These are phyloP conservation scores for Henricia sp. DNA, from an alignment of 53 echinoderm and acorn worm genomes.

Conservation along the genomic window DNA sequence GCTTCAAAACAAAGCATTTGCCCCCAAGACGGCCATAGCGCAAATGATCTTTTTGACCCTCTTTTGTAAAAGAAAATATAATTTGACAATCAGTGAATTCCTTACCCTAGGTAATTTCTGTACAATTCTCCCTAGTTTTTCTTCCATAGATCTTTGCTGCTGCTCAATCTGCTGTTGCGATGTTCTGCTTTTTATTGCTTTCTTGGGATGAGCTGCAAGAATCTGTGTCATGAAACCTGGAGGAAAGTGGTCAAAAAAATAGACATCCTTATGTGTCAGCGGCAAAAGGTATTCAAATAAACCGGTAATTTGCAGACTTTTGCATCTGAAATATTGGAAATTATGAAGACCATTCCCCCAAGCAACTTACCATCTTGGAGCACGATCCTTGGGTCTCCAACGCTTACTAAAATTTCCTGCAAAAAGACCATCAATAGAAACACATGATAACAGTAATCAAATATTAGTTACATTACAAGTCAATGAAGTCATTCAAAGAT, in stretches of 20 bases:
- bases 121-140: not conserved
- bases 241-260: not conserved
- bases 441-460: no score
- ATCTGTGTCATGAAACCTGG: constrained; percentile 51
- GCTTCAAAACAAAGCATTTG: no score
- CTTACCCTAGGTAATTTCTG: constrained; percentile 45
- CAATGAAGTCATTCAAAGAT: no score
- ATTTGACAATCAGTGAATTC: not conserved
- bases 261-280: not conserved
- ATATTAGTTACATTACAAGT: not conserved
- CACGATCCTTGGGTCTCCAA: constrained; percentile 43
- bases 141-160: not conserved
- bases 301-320: no score
- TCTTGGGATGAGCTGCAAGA: constrained; percentile 35
- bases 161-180: not conserved
- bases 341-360: not conserved
- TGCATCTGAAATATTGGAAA: not conserved
- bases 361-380: constrained; percentile 58
- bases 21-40: no score
- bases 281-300: not conserved
- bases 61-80: not conserved
- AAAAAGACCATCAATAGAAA: not conserved
- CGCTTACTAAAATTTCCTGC: constrained; percentile 51
- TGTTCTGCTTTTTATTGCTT: not conserved
- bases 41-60: no score